Conservation (phyloP, 2,888 invertebrate species). For the Crematogaster levior region DNA sequence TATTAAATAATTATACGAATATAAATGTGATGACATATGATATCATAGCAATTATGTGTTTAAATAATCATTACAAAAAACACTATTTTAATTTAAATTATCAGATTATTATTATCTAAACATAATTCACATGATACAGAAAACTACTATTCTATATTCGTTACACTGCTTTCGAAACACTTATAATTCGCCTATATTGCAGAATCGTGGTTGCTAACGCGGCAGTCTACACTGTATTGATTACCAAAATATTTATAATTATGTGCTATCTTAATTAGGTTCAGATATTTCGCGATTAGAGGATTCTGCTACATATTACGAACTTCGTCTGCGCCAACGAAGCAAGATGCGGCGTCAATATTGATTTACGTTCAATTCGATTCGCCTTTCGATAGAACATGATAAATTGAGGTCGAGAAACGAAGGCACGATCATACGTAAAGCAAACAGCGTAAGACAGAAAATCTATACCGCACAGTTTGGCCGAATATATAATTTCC, state of each 20-base stretch:
- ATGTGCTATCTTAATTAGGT: conserved; percentile 25
- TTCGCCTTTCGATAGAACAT: conserved; percentile 36
- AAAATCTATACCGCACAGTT: not conserved
- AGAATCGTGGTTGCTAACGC: not conserved
- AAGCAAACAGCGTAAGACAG: conserved; percentile 17
- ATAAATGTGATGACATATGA: not conserved
- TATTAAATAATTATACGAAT: not conserved
- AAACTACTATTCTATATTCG: not conserved
- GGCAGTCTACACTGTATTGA: not conserved
- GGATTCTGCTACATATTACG: conserved; percentile 19
- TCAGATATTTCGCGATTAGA: conserved; percentile 40
- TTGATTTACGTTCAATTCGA: conserved; percentile 39
- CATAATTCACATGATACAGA: not conserved
- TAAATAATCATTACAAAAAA: not conserved
- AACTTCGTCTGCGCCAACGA: conserved; percentile 15
- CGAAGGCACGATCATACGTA: conserved; percentile 14
- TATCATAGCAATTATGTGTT: not conserved
- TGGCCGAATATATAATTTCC: conserved; percentile 31
- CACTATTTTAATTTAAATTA: not conserved
- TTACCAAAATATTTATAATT: conserved; percentile 20
- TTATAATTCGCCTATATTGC: not conserved
- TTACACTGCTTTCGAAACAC: not conserved
- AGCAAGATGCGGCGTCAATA: conserved; percentile 27
- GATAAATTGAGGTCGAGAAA: conserved; percentile 46
- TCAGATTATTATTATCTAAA: not conserved